Conservation (phyloP, 2,888 invertebrate species). For the Linhomoeus sp. region DNA sequence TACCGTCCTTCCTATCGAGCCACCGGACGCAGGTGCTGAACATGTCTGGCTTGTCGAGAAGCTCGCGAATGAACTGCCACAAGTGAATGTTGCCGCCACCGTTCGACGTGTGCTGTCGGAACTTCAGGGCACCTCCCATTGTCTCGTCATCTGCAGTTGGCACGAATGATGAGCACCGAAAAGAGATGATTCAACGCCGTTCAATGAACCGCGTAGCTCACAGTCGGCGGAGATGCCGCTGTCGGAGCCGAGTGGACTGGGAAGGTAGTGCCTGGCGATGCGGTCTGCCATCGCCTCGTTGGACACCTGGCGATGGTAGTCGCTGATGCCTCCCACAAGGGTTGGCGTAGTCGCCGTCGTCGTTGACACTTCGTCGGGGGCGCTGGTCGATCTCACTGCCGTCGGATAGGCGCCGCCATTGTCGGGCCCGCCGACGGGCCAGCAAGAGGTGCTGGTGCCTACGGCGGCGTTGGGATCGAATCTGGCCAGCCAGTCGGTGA, state of each 20-base stretch:
- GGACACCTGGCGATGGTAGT: no score
- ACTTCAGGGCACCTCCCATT: neutral
- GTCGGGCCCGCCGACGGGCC: no score
- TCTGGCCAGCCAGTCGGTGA: neutral
- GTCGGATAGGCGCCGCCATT: no score
- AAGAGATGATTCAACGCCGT: neutral
- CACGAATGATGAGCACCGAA: no score
- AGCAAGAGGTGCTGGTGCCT: no score
- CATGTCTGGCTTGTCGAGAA: conserved; percentile 53
- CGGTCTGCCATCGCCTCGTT: no score
- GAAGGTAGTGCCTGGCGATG: neutral
- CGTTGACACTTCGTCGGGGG: no score
- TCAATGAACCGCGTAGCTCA: neutral
- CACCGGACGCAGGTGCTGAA: conserved; percentile 89
- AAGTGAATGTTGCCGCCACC: conserved; percentile 54
- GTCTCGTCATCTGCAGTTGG: neutral
- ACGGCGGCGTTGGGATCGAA: neutral
- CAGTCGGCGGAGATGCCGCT: conserved; percentile 7
- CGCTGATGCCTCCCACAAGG: no score
- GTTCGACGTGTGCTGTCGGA: neutral
- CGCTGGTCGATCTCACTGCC: no score
- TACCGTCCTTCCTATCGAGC: conserved; percentile 72
- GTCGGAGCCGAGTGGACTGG: conserved; percentile 9
- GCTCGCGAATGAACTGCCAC: conserved; percentile 95
- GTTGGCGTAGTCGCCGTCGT: no score